Evolutionary conservation across 2,888 invertebrate species (phyloP), one percentile per base, ranked within the genome.

Genomic region (Dysmachus trigonus): DNA sequence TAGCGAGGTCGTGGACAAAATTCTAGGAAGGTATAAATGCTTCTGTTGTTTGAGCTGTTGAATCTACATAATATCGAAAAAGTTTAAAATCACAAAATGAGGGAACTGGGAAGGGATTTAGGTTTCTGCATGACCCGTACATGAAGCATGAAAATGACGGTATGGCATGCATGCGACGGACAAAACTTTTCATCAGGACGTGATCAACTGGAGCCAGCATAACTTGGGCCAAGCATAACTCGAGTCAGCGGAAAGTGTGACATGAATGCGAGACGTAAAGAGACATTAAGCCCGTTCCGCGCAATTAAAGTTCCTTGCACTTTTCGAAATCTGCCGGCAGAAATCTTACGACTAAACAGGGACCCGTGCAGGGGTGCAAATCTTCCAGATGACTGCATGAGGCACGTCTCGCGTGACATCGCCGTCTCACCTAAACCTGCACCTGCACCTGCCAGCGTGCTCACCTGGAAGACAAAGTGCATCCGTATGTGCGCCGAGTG

Each of bases 301-400:
- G 62, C 22, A 62, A 62, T 62, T 62, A 62, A 62, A 62, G 62
- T 62, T 62, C 27, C 62, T 62, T 22, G 62, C 62, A 22, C 62
- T 62, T 10, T 62, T 18, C 22, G 27, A 22, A 62, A 62, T 62
- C 27, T 62, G 22, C 62, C 22, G 62, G 18, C 18, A 7, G 27
- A 62, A 62, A 62, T 62, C 27, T 62, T 62, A 62, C 27, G 62
- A 22, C 62, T 62, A 62, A 62, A 62, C 62, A 62, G 62, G 18
- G 62, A 0, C 62, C 62, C 62, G 62, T 62, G 62, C 62, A 62
- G 62, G 22, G 27, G 77, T 15, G 77, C 77, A 77, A 77, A 77
- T 77, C 77, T 77, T 77, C 77, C 47, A 77, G 47, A 77, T 77
- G 77, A 77, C 47, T 77, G 77, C 51, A 47, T 47, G 47, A 77